Evolutionary conservation across 2,888 invertebrate species (phyloP).

Genomic region (Trichogramma evanescens): DNA sequence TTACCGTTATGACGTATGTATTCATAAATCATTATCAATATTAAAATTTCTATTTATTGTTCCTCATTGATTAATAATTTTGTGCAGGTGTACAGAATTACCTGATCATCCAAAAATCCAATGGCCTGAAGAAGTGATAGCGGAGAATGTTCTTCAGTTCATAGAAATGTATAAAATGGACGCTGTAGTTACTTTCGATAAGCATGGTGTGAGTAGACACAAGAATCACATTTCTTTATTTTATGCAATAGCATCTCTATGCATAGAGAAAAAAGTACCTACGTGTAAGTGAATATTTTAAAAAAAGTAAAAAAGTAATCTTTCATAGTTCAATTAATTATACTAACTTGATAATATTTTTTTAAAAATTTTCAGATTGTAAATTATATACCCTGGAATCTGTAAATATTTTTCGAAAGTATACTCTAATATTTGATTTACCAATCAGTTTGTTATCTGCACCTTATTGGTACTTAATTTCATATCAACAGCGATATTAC

Average conservation of each 20-base stretch:
- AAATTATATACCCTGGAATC: constrained; percentile 77
- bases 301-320: neutral
- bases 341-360: neutral
- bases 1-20: constrained; percentile 56
- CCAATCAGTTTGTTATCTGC: constrained; percentile 72
- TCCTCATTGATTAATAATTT: neutral
- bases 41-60: neutral
- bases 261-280: constrained; percentile 68
- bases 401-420: constrained; percentile 80
- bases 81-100: constrained; percentile 62
- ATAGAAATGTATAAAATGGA: constrained; percentile 71
- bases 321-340: constrained; percentile 1
- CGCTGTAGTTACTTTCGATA: constrained; percentile 88
- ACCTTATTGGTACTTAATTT: constrained; percentile 61
- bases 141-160: constrained; percentile 58
- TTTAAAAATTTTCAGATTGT: constrained; percentile 59
- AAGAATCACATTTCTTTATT: constrained; percentile 84
- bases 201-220: constrained; percentile 87
- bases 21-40: neutral
- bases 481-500: constrained; percentile 37
- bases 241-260: constrained; percentile 72
- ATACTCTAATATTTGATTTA: constrained; percentile 75
- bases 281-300: constrained; percentile 53
- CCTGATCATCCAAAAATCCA: constrained; percentile 69
- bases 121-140: constrained; percentile 67